These are phyloP conservation scores for Cecidostiba fungosa DNA, from an alignment of 2,888 invertebrate genomes.

Conservation along the genomic window DNA sequence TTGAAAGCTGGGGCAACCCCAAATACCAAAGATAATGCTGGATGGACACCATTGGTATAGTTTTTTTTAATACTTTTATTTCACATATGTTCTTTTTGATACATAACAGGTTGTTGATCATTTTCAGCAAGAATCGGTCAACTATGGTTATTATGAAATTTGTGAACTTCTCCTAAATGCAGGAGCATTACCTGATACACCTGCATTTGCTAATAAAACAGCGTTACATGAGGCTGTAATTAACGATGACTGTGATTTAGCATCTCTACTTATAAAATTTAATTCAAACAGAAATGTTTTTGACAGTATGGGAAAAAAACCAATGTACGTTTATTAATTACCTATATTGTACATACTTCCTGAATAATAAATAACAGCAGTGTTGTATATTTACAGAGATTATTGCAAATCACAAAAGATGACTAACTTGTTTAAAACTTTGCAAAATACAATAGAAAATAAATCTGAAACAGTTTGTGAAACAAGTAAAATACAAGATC, in stretches of 20 bases:
- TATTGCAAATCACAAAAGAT: constrained; percentile 72
- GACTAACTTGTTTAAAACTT: constrained; percentile 66
- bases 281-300: constrained; percentile 83
- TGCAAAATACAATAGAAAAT: constrained; percentile 54
- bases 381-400: constrained; percentile 67
- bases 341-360: neutral
- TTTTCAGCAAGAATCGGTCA: constrained; percentile 84
- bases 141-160: constrained; percentile 82
- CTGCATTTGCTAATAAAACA: constrained; percentile 84
- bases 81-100: neutral
- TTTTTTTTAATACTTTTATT: neutral
- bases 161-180: constrained; percentile 82
- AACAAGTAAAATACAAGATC: constrained; percentile 36
- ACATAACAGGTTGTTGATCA: neutral
- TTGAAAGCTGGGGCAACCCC: constrained; percentile 84
- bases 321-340: constrained; percentile 76
- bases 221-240: constrained; percentile 86
- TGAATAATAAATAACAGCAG: constrained; percentile 11
- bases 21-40: constrained; percentile 86
- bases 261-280: constrained; percentile 82
- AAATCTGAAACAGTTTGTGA: constrained; percentile 39
- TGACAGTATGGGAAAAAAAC: constrained; percentile 83
- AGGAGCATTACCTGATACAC: constrained; percentile 84
- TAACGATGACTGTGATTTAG: constrained; percentile 81
- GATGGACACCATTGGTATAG: constrained; percentile 86